Percentiles rank a stretch among this genome's conserved stretches.
phyloP scores from a whole-genome alignment of 2,797 vertebrate species.

The Phylloscopus collybita region DNA sequence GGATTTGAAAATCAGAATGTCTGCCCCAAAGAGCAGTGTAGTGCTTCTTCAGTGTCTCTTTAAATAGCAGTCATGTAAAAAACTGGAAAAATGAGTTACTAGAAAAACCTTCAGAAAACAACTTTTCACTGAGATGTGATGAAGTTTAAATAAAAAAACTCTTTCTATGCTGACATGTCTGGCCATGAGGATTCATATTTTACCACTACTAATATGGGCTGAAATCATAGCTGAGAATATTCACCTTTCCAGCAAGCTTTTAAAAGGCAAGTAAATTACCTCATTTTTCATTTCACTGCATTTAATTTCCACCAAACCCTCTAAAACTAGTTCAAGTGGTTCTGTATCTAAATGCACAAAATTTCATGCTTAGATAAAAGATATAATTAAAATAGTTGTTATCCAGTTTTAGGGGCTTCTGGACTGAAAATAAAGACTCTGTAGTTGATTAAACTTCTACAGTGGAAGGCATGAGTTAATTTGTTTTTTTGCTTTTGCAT shows the following conservation, averaged over 20 bases:
- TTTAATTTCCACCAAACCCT: constrained; percentile 1
- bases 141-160: neutral
- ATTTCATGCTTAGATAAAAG: neutral
- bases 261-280: neutral
- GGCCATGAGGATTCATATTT: neutral
- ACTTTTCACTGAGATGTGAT: neutral
- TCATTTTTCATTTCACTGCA: neutral
- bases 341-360: neutral
- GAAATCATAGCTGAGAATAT: neutral
- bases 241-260: neutral
- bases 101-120: neutral
- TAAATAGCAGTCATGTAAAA: neutral
- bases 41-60: neutral
- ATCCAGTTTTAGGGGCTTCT: neutral
- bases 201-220: neutral
- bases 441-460: neutral
- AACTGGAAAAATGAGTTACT: neutral
- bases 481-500: neutral
- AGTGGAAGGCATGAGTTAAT: neutral
- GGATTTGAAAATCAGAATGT: neutral
- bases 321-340: neutral
- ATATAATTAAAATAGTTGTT: neutral
- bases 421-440: neutral
- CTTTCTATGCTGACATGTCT: neutral
- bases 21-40: neutral